Conservation (phyloP, 2,797 vertebrate genomes). For the Sebastes taczanowskii region DNA sequence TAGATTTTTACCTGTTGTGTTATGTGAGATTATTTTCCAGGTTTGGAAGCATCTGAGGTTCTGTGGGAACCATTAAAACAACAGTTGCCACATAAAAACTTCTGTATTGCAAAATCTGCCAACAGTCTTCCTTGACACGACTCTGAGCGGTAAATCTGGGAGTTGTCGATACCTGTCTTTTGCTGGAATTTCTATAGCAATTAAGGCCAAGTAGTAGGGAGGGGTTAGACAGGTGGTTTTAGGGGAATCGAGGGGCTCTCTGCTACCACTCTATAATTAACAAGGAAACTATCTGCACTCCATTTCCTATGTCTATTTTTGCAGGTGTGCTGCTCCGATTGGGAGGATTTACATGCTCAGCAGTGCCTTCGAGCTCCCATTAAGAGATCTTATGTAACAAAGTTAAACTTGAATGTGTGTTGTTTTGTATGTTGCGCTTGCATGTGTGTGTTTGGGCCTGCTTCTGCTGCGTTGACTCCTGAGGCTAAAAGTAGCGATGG, state of each 20-base stretch:
- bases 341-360: constrained; percentile 65
- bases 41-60: neutral
- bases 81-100: constrained; percentile 23
- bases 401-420: constrained; percentile 38
- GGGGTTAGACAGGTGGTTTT: constrained; percentile 80
- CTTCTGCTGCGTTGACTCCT: constrained; percentile 45
- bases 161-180: constrained; percentile 79
- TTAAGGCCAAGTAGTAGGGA: constrained; percentile 74
- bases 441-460: constrained; percentile 58
- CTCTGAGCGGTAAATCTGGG: constrained; percentile 72
- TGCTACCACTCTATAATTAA: constrained; percentile 81
- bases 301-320: constrained; percentile 84
- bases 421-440: constrained; percentile 33
- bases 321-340: constrained; percentile 81
- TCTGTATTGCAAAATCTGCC: constrained; percentile 60
- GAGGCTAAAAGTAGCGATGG: constrained; percentile 54
- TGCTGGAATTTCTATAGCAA: constrained; percentile 79
- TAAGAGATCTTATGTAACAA: constrained; percentile 47
- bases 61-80: constrained; percentile 26
- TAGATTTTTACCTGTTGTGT: neutral
- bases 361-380: constrained; percentile 39
- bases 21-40: neutral
- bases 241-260: constrained; percentile 65
- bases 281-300: constrained; percentile 78
- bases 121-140: constrained; percentile 51